Evolutionary conservation across 2,797 vertebrate species (phyloP).

Genomic region (Lacerta viridis): DNA sequence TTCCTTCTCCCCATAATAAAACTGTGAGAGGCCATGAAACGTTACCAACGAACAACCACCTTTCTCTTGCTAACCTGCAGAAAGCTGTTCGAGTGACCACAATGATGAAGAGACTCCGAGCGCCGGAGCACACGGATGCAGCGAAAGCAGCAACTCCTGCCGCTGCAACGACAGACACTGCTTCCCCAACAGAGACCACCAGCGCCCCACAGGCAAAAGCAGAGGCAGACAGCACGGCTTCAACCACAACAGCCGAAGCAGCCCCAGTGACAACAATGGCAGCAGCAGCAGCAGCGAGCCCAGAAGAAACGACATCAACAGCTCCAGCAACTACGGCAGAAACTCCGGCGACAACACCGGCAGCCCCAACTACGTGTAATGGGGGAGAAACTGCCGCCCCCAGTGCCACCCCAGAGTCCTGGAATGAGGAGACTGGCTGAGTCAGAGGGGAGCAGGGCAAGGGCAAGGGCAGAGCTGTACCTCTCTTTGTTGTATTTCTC

Average conservation of each 20-base stretch:
- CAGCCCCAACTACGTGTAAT: slow-evolving; percentile 83
- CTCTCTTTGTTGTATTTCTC: slow-evolving; percentile 53
- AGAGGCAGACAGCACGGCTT: slow-evolving; percentile 71
- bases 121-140: slow-evolving; percentile 86
- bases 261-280: slow-evolving; percentile 64
- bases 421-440: slow-evolving; percentile 85
- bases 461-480: slow-evolving; percentile 71
- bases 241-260: slow-evolving; percentile 41
- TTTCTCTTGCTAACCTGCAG: slow-evolving; percentile 74
- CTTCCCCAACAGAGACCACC: slow-evolving; percentile 65
- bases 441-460: slow-evolving; percentile 63
- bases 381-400: slow-evolving; percentile 79
- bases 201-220: slow-evolving; percentile 71
- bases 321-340: slow-evolving; percentile 69
- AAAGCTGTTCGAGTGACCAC: slow-evolving; percentile 98
- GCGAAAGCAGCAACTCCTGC: slow-evolving; percentile 70
- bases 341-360: slow-evolving; percentile 70
- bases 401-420: slow-evolving; percentile 74
- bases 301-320: slow-evolving; percentile 71
- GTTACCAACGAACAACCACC: slow-evolving; percentile 16
- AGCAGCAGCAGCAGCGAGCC: slow-evolving; percentile 64
- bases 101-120: slow-evolving; percentile 95
- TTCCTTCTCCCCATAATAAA: not conserved
- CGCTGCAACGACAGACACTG: slow-evolving; percentile 58
- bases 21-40: not conserved